These are phyloP conservation scores for Megaceryle torquata DNA, from an alignment of 2,113 vertebrate genomes.

Conservation along the genomic window DNA sequence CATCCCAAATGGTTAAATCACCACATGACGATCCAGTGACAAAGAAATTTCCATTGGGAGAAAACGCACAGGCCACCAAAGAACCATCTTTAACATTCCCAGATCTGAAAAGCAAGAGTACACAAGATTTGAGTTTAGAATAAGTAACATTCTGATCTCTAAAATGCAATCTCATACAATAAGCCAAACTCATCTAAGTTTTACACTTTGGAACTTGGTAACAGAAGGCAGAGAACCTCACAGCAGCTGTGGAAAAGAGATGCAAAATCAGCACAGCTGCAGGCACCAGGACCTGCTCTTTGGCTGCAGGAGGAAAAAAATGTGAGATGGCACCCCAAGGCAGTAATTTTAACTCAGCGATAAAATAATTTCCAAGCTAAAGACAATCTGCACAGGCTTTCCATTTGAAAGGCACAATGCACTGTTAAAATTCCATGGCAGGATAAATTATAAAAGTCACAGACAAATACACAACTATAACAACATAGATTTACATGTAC, in stretches of 20 bases:
- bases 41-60: slow-evolving; percentile 80
- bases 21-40: slow-evolving; percentile 90
- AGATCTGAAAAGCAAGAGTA: slow-evolving; percentile 75
- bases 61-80: slow-evolving; percentile 88
- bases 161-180: background rate
- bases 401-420: background rate
- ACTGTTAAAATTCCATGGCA: background rate
- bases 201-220: background rate
- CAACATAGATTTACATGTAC: background rate
- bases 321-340: background rate
- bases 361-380: background rate
- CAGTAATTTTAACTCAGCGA: background rate
- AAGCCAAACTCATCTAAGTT: background rate
- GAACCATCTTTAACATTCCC: slow-evolving; percentile 85
- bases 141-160: background rate
- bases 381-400: background rate
- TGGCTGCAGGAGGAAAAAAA: background rate
- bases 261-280: background rate
- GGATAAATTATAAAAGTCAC: background rate
- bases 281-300: background rate
- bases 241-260: background rate
- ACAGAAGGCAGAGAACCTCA: background rate
- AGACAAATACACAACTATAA: background rate
- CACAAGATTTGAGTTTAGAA: background rate
- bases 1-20: slow-evolving; percentile 86